Percentiles rank a stretch among this genome's conserved stretches.
These are phyloP conservation scores for Acrocephalus kingi DNA, from an alignment of 2,113 vertebrate species.

Conservation along the genomic window DNA sequence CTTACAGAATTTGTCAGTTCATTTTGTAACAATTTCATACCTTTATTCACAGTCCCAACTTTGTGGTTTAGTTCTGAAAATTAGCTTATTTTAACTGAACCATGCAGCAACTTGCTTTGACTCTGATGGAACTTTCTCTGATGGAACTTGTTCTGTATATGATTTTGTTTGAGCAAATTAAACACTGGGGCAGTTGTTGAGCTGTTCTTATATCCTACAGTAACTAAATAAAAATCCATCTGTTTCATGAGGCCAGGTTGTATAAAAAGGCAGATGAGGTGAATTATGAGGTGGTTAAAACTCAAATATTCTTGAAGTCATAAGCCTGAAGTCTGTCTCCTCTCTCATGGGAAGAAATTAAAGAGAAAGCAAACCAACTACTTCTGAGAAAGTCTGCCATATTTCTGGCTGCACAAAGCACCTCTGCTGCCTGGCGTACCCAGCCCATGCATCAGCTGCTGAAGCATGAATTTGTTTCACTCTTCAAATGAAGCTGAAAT, in stretches of 20 bases:
- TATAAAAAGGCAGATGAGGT: not conserved
- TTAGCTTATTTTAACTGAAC: not conserved
- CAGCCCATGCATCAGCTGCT: not conserved
- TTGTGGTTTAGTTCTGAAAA: not conserved
- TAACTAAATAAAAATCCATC: not conserved
- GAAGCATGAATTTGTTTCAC: not conserved
- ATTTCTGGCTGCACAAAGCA: not conserved
- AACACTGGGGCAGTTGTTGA: not conserved
- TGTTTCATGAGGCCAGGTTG: not conserved
- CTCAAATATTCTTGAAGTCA: not conserved
- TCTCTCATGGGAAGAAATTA: not conserved
- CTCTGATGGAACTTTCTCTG: not conserved
- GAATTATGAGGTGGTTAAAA: not conserved
- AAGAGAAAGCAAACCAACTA: not conserved
- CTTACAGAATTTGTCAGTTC: rapidly evolving
- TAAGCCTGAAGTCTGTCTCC: not conserved
- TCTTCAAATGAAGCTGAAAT: not conserved
- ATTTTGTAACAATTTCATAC: not conserved
- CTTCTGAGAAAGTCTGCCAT: not conserved
- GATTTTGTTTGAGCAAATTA: not conserved
- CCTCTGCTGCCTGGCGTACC: not conserved
- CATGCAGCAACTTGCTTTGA: not conserved
- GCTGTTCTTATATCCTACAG: not conserved
- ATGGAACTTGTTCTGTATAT: not conserved
- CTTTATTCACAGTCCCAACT: not conserved